Evolutionary conservation across 1,140 invertebrate species (phyloP).

Genomic region (Acromyrmex heyeri): DNA sequence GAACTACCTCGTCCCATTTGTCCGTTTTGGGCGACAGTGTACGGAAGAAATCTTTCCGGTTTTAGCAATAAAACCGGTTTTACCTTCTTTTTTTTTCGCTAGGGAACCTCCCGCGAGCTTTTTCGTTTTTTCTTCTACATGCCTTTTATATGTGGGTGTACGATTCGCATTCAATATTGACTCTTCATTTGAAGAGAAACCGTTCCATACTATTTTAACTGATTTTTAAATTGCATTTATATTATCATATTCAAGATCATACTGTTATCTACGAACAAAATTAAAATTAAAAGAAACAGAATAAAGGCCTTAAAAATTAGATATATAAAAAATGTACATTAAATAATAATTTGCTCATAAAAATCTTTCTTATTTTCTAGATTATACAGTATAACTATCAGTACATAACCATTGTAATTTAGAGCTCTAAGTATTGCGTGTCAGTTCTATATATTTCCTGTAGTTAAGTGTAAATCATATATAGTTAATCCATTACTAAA

Average conservation of each 20-base stretch:
- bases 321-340: neutral
- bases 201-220: neutral
- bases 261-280: neutral
- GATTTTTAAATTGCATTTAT: neutral
- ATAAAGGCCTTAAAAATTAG: neutral
- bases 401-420: conserved; percentile 35
- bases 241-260: neutral
- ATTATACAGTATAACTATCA: neutral
- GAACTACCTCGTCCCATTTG: conserved; percentile 83
- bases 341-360: neutral
- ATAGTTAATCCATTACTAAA: conserved; percentile 23
- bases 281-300: neutral
- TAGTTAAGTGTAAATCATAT: conserved; percentile 20
- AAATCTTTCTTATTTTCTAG: neutral
- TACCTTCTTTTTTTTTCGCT: conserved; percentile 71
- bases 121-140: conserved; percentile 63
- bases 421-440: conserved; percentile 1
- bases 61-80: conserved; percentile 84
- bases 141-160: conserved; percentile 8
- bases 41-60: conserved; percentile 85
- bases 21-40: conserved; percentile 82
- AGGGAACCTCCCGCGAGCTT: conserved; percentile 33
- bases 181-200: conserved; percentile 1
- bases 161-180: neutral
- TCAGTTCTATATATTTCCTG: neutral